Evolutionary conservation across 23 tunicate genomes (phyloP).

Genomic region (Clavelina lepadiformis): DNA sequence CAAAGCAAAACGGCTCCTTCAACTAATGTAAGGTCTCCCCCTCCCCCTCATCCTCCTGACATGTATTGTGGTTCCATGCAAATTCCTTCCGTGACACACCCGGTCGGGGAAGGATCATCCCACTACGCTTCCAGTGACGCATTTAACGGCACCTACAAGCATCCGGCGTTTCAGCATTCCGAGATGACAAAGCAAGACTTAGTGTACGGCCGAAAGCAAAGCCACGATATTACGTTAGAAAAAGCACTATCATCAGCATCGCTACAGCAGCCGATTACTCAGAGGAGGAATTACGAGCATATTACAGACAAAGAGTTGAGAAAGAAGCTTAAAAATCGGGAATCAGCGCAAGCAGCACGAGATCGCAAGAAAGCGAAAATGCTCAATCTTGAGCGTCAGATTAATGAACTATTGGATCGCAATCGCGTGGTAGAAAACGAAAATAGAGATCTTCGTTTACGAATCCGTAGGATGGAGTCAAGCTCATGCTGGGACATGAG

Average conservation of each 20-base stretch:
- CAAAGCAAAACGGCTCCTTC: no score
- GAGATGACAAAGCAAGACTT: not conserved
- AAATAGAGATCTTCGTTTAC: slow-evolving; percentile 47
- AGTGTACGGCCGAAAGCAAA: not conserved
- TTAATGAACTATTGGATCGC: slow-evolving; percentile 61
- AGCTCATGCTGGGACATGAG: slow-evolving; percentile 11
- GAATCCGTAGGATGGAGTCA: slow-evolving; percentile 63
- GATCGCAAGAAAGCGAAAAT: slow-evolving; percentile 97
- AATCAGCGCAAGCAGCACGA: slow-evolving; percentile 94
- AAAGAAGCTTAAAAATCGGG: slow-evolving; percentile 92
- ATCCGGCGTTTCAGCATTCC: no score
- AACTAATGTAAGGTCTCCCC: no score
- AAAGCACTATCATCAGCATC: not conserved
- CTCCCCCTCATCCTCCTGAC: no score
- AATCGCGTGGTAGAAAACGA: slow-evolving; percentile 56
- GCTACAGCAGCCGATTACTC: slow-evolving; percentile 5
- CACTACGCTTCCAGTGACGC: no score
- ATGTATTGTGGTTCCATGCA: no score
- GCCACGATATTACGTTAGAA: slow-evolving; percentile 2
- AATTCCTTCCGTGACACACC: no score
- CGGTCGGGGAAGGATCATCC: no score
- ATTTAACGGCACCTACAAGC: no score
- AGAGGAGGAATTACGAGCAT: slow-evolving; percentile 67
- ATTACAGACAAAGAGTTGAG: slow-evolving; percentile 84
- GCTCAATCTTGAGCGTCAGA: slow-evolving; percentile 74